A percentile compares a stretch with the other conserved stretches of the same genome.
Conservation (phyloP, 1,140 invertebrate species). For the Belonocnema kinseyi region DNA sequence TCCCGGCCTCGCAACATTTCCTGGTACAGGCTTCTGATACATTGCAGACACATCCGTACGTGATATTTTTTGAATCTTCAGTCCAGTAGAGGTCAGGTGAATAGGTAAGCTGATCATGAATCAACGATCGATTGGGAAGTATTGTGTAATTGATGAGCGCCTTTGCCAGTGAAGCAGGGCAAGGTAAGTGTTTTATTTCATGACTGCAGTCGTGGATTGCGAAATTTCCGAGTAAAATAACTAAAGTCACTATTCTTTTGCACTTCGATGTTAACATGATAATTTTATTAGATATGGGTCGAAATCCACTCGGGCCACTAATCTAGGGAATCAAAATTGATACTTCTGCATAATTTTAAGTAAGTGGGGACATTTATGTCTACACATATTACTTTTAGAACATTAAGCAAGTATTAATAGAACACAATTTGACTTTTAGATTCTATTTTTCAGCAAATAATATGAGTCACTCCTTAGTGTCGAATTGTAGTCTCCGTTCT, state of each 20-base stretch:
- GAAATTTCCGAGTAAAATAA: neutral
- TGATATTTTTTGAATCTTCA: neutral
- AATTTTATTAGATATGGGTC: neutral
- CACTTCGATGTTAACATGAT: neutral
- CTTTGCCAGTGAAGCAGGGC: slow-evolving; percentile 23
- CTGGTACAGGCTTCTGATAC: slow-evolving; percentile 39
- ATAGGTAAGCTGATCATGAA: slow-evolving; percentile 20
- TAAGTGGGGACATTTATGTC: too few species aligned
- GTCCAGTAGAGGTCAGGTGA: slow-evolving; percentile 27
- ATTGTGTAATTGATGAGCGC: neutral
- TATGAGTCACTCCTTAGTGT: too few species aligned
- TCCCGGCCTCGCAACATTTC: slow-evolving; percentile 42
- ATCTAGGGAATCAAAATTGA: neutral
- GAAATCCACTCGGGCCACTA: too few species aligned
- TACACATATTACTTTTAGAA: too few species aligned
- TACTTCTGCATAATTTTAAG: neutral
- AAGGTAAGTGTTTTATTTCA: slow-evolving; percentile 16
- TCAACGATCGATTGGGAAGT: slow-evolving; percentile 34
- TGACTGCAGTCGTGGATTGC: slow-evolving; percentile 4
- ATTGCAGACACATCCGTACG: slow-evolving; percentile 45
- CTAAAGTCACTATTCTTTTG: neutral
- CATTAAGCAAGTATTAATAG: too few species aligned
- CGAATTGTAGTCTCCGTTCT: too few species aligned
- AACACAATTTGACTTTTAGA: too few species aligned
- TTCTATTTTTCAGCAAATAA: too few species aligned